These are phyloP conservation scores for Sebastiscus albofasciatus DNA, from an alignment of 2,797 vertebrate genomes.

Conservation along the genomic window DNA sequence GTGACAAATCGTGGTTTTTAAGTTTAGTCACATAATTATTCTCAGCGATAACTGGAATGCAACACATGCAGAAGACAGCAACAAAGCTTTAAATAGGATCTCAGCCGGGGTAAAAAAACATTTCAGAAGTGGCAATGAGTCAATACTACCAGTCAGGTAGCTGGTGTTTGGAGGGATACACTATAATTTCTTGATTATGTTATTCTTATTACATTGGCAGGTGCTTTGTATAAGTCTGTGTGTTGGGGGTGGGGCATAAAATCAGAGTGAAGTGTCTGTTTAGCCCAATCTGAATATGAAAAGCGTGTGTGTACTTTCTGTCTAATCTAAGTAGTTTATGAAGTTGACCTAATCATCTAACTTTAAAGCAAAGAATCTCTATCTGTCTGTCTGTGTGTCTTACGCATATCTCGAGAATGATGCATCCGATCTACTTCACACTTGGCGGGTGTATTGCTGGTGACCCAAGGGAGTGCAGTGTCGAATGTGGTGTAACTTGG, in stretches of 20 bases:
- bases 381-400: no score
- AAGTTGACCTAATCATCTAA: background rate
- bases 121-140: background rate
- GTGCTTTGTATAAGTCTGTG: constrained; percentile 18
- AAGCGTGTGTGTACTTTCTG: background rate
- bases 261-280: constrained; percentile 2
- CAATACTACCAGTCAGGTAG: background rate
- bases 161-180: constrained; percentile 17
- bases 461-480: no score
- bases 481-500: no score
- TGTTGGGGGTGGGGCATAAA: background rate
- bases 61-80: background rate
- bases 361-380: no score
- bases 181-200: constrained; percentile 13
- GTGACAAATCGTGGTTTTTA: background rate
- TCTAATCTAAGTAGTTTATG: background rate
- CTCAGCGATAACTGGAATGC: background rate
- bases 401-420: no score
- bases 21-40: constrained; percentile 10
- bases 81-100: background rate
- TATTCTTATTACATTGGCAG: constrained; percentile 24
- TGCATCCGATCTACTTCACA: no score
- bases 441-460: no score
- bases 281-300: background rate
- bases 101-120: background rate